These are phyloP conservation scores for Bambusicola thoracicus DNA, from an alignment of 2,113 vertebrate genomes.

Conservation along the genomic window DNA sequence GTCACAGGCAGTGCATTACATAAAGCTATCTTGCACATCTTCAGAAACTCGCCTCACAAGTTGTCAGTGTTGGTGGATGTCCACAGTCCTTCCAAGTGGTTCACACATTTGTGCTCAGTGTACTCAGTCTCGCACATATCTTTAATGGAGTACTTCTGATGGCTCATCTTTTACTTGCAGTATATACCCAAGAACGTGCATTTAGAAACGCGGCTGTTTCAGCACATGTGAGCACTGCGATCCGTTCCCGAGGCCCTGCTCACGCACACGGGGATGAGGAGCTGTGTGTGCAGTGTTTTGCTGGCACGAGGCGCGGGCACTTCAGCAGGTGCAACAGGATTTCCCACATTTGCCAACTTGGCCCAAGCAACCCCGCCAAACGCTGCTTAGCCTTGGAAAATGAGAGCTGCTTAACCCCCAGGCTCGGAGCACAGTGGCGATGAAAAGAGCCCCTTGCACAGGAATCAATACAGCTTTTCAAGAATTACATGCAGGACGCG, in stretches of 20 bases:
- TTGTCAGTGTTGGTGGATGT: conserved; percentile 22
- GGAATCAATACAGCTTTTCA: conserved; percentile 3
- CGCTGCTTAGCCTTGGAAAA: neutral
- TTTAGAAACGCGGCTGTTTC: neutral
- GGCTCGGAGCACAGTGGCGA: neutral
- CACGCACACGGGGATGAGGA: neutral
- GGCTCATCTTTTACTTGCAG: neutral
- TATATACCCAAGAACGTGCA: fast-evolving
- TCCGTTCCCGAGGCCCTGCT: fast-evolving
- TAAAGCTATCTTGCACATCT: neutral
- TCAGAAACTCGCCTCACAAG: conserved; percentile 21
- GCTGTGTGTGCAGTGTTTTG: neutral
- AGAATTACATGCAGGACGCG: neutral
- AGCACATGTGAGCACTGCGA: neutral
- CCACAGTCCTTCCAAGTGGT: conserved; percentile 1
- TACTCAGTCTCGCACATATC: neutral
- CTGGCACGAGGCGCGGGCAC: neutral
- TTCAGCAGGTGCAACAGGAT: conserved; percentile 17
- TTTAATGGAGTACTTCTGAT: neutral
- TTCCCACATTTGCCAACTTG: neutral
- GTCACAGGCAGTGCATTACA: neutral
- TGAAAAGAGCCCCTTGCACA: neutral
- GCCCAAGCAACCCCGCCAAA: neutral
- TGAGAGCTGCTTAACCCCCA: neutral
- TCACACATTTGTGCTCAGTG: neutral